Evolutionary conservation across 92 coral and sea anemone species (phyloP).

Genomic region (Porites lobata): DNA sequence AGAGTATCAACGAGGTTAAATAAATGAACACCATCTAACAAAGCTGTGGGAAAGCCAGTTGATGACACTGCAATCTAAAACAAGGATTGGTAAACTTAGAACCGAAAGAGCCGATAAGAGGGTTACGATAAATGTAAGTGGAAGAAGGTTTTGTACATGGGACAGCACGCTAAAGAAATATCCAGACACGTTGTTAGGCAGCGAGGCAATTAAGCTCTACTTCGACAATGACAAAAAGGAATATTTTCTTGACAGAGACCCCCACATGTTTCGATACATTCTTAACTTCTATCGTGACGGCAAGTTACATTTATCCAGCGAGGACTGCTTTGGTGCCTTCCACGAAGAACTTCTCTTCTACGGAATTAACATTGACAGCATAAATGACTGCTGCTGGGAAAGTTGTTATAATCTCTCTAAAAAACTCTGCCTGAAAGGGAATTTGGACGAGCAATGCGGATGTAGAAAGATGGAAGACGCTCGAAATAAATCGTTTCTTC

Average conservation of each 20-base stretch:
- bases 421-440: neutral
- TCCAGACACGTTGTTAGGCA: slow-evolving; percentile 94
- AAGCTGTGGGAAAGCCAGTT: slow-evolving; percentile 13
- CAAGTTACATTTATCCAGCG: slow-evolving; percentile 88
- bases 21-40: too few relatives aligned
- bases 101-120: slow-evolving; percentile 54
- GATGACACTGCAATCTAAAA: slow-evolving; percentile 79
- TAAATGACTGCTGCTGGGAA: slow-evolving; percentile 93
- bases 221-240: slow-evolving; percentile 89
- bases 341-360: slow-evolving; percentile 86
- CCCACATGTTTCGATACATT: slow-evolving; percentile 94
- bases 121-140: slow-evolving; percentile 91
- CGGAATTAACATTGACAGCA: slow-evolving; percentile 83
- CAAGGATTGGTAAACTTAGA: slow-evolving; percentile 23
- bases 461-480: neutral
- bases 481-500: slow-evolving; percentile 29
- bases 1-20: neutral
- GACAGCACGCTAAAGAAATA: slow-evolving; percentile 90
- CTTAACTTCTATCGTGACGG: slow-evolving; percentile 94
- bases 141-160: slow-evolving; percentile 92
- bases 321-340: slow-evolving; percentile 88
- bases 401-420: slow-evolving; percentile 51
- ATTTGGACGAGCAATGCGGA: neutral
- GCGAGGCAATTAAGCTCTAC: slow-evolving; percentile 83
- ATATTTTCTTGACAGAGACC: slow-evolving; percentile 95